These are phyloP conservation scores for Eretmochelys imbricata DNA, from an alignment of 2,113 vertebrate genomes.

Conservation along the genomic window DNA sequence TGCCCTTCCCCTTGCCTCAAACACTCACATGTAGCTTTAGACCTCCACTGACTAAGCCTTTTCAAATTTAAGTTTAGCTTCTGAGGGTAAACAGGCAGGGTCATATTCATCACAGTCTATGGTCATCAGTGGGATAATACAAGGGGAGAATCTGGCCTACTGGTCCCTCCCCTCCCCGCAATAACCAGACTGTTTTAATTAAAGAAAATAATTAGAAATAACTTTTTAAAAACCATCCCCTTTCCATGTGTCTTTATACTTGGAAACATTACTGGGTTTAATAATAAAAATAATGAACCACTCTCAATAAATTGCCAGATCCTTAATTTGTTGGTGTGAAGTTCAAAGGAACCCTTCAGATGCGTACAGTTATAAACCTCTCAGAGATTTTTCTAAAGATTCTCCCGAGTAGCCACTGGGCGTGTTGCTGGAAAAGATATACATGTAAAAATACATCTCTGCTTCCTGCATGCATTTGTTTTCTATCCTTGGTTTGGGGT, in stretches of 20 bases:
- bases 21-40: background rate
- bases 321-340: accelerated
- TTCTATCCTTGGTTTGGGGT: background rate
- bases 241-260: background rate
- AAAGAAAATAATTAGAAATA: background rate
- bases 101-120: background rate
- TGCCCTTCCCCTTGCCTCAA: accelerated
- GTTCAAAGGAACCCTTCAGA: accelerated
- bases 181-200: background rate
- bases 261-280: background rate
- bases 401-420: accelerated
- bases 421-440: background rate
- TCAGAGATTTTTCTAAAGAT: background rate
- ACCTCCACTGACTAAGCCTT: background rate
- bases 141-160: accelerated
- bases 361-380: background rate
- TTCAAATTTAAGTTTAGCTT: background rate
- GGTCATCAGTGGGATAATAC: background rate
- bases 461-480: accelerated
- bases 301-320: background rate
- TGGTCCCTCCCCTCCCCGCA: background rate
- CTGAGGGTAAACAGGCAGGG: background rate
- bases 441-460: background rate
- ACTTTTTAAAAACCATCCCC: background rate
- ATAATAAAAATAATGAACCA: background rate